phyloP scores from a whole-genome alignment of 2,888 invertebrate species.

The Xanthia togata region DNA sequence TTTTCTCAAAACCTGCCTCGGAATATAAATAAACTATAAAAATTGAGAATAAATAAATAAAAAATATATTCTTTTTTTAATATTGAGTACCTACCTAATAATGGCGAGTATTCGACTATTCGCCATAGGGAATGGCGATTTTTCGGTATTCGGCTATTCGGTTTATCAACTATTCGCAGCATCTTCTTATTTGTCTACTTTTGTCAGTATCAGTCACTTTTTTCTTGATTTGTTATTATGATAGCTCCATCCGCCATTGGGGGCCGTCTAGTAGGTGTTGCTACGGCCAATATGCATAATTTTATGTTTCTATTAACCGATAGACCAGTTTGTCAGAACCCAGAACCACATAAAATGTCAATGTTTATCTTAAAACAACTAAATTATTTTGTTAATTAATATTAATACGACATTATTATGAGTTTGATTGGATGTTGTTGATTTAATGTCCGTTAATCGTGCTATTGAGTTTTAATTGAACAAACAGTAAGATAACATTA shows the following conservation, averaged over 20 bases:
- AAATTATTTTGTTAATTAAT: conserved; percentile 50
- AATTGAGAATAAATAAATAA: too few species aligned
- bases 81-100: too few species aligned
- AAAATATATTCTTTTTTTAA: too few species aligned
- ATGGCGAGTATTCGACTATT: too few species aligned
- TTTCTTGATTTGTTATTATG: conserved; percentile 64
- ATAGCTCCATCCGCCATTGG: conserved; percentile 65
- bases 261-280: conserved; percentile 71
- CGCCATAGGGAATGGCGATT: too few species aligned
- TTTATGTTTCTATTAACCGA: conserved; percentile 74
- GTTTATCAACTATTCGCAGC: too few species aligned
- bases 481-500: conserved; percentile 17
- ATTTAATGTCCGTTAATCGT: conserved; percentile 34
- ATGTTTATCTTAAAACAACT: conserved; percentile 46
- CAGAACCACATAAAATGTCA: conserved; percentile 44
- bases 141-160: too few species aligned
- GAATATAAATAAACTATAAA: too few species aligned
- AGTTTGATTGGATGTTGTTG: conserved; percentile 34
- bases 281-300: conserved; percentile 76
- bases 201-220: conserved; percentile 21
- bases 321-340: conserved; percentile 47
- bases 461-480: conserved; percentile 23
- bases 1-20: too few species aligned
- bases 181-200: neutral
- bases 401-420: conserved; percentile 50